Base-by-base conservation (phyloP, 2,888 invertebrate species). In the Himalopsyche kuldschensis region DNA sequence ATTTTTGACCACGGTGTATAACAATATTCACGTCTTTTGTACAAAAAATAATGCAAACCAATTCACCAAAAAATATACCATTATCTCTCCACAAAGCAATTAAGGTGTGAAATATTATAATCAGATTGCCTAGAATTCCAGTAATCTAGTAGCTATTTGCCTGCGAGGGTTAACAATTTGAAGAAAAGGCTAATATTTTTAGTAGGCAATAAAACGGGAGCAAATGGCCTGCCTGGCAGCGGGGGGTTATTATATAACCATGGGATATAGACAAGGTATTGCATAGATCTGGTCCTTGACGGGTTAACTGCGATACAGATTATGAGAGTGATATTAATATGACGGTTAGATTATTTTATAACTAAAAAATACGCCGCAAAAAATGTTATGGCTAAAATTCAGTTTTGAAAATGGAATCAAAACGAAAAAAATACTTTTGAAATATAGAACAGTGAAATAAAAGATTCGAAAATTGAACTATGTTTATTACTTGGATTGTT, bases 61-160 rank as follows among this genome's bases (percentile, higher is more conserved):
- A 75, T 82, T 79, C 82, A 69, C 79, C 41, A 47, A 48, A 35
- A 82, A 47, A 41, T 41, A 46, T 30, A 80, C 47, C 55, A 78
- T 78, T 83, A 85, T 85, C 85, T 85, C 79, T 85, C 83, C 80
- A 81, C 83, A 85, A 85, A 85, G 85, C 85, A 85, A 85, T 85
- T 85, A 85, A 35, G 76, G 63, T 77, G 81, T 85, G 85, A 85
- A 85, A 79, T 85, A 85, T 85, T 81, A 83, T 83, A 85, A 85
- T 85, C 85, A 79, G 85, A 85, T 85, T 81, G 81, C 41, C 78
- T 35, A 81, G 30, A 27, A 78, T 80, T 84, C 80, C 46, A 69
- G 80, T 63, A 46, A 69, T 63, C 80, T 48, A 55, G 55, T 35
- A 32, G 32, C 75, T 75, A 27, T 75, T 81, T 30, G 31, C 47